phyloP scores from a whole-genome alignment of 2,888 invertebrate species.

The Ornithoptera alexandrae region DNA sequence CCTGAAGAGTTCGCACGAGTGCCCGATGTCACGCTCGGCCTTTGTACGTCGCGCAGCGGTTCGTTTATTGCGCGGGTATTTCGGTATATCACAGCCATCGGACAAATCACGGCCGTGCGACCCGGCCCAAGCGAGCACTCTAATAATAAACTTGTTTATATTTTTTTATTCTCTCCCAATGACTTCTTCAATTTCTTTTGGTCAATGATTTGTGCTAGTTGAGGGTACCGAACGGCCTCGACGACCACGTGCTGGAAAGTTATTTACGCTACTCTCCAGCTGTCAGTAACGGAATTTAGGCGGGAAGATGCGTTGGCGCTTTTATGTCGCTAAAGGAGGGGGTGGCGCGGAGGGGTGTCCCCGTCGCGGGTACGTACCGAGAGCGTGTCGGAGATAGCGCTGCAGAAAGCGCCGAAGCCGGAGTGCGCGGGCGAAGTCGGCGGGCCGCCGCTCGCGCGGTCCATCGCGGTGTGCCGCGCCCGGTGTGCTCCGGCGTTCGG shows the following conservation, averaged over 20 bases:
- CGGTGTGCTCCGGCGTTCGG: conserved; percentile 44
- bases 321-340: conserved; percentile 35
- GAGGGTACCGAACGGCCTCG: conserved; percentile 56
- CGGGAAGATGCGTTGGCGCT: conserved; percentile 40
- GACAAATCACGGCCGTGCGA: conserved; percentile 78
- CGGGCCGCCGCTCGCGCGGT: conserved; percentile 60
- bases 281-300: conserved; percentile 35
- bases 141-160: conserved; percentile 80
- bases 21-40: conserved; percentile 57
- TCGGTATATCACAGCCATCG: conserved; percentile 76
- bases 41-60: conserved; percentile 59
- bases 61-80: conserved; percentile 74
- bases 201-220: conserved; percentile 39
- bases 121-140: conserved; percentile 76
- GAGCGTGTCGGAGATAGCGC: conserved; percentile 74
- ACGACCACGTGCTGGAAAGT: conserved; percentile 71
- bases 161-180: conserved; percentile 69
- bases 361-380: conserved; percentile 64
- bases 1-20: conserved; percentile 47
- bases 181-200: conserved; percentile 53
- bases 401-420: conserved; percentile 77
- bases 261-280: conserved; percentile 48
- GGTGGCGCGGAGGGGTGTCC: conserved; percentile 32
- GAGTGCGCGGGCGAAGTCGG: conserved; percentile 56
- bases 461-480: conserved; percentile 53